Base-by-base conservation (phyloP, 2,888 invertebrate genomes). In the Leptarthrus brevirostris region DNA sequence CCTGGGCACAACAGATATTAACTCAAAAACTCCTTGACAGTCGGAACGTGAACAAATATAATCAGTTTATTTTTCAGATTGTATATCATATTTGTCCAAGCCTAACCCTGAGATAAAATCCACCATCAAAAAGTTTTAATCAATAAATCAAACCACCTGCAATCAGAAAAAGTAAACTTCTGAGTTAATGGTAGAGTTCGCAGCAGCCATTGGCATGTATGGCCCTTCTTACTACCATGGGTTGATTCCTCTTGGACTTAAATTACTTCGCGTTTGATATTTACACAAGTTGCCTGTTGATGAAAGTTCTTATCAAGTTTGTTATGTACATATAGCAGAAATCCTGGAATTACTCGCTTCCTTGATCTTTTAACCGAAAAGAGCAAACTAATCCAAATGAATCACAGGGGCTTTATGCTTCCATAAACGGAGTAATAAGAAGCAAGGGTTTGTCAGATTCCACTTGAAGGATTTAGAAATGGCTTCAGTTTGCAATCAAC, bases 101-200 rank as follows among this genome's bases (percentile, higher is more conserved):
- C 16, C 16, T 26, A 3, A 47, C n/a, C 26, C 6, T 22, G 49
- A 26, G 47, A 69, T 30, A 8, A 4, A 24, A n/a, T 20, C 49
- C 18, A n/a, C 20, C 20, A 47, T 52, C 24, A 69, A 69, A 52
- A 20, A 69, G 30, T 40, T 47, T 20, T 6, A 69, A 52, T 69
- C 69, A 69, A 34, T 47, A 69, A 47, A 69, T 44, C 69, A 69
- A 69, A 69, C 44, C 69, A 47, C 47, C 47, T 10, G 49, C 44
- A 69, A 69, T 69, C 69, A 69, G 49, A 69, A 69, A 69, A 69
- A 47, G 69, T 26, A 69, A 69, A 69, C 49, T 16, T 6, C 12
- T 24, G 40, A 10, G 22, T 18, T 5, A 16, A 20, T n/a, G 30
- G 69, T n/a, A n/a, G 12, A 24, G 1, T 12, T 5, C 18, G 12